Percentiles rank a stretch among this genome's conserved stretches.
Evolutionary conservation across 2,888 invertebrate genomes (phyloP).

Genomic region (Galerucella nymphaeae): DNA sequence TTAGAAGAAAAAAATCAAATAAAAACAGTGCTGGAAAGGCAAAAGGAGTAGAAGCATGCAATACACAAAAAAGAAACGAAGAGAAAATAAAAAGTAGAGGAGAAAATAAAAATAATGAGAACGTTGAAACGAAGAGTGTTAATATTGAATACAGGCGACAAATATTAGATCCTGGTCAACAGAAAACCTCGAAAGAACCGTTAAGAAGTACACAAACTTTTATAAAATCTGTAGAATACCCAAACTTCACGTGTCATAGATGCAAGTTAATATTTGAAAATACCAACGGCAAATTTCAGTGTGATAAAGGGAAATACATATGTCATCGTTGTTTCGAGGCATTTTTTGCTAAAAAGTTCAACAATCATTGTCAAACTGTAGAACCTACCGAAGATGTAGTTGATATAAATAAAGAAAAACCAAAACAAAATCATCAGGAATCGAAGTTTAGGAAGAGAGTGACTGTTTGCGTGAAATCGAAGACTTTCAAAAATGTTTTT

Average conservation of each 20-base stretch:
- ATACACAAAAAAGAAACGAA: too few relatives aligned
- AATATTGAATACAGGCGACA: too few relatives aligned
- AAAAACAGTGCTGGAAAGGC: background rate
- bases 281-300: background rate
- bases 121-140: too few relatives aligned
- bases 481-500: background rate
- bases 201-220: background rate
- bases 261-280: background rate
- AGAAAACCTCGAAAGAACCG: background rate
- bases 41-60: too few relatives aligned
- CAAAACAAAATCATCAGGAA: background rate
- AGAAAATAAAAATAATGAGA: too few relatives aligned
- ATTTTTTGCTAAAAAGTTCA: background rate
- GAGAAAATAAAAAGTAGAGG: too few relatives aligned
- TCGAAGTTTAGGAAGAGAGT: background rate
- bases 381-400: background rate
- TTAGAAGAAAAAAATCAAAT: background rate
- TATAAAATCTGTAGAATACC: background rate
- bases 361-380: background rate
- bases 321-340: background rate
- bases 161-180: too few relatives aligned
- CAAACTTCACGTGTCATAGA: background rate
- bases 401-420: background rate
- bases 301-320: background rate
- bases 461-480: background rate